These are phyloP conservation scores for Silurus meridionalis DNA, from an alignment of 2,113 vertebrate species.

Conservation along the genomic window DNA sequence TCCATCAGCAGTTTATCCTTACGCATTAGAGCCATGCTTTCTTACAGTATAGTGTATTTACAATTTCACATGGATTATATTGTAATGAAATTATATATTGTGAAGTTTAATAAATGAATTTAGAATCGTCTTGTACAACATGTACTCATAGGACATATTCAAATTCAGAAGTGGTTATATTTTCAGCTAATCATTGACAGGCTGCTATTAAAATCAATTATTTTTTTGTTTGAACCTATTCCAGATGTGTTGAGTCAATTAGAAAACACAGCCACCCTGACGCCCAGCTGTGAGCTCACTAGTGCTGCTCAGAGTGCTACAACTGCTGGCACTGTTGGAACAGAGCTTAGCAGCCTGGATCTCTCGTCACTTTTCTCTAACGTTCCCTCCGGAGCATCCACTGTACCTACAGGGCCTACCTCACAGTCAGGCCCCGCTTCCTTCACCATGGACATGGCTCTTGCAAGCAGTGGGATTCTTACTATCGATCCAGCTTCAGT, in stretches of 20 bases:
- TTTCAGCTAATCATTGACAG: background rate
- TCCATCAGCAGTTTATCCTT: background rate
- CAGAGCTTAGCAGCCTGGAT: constrained; percentile 83
- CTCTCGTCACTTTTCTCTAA: constrained; percentile 88
- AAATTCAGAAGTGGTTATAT: background rate
- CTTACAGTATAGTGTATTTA: background rate
- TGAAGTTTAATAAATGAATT: background rate
- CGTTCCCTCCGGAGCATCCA: constrained; percentile 66
- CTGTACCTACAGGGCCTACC: constrained; percentile 50
- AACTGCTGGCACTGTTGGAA: constrained; percentile 69
- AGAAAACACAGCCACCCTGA: constrained; percentile 82
- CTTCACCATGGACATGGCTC: constrained; percentile 79
- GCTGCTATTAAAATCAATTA: too few species aligned
- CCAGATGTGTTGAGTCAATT: constrained; percentile 86
- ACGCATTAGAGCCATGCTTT: background rate
- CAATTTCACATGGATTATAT: background rate
- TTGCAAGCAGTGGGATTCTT: constrained; percentile 87
- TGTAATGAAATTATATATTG: background rate
- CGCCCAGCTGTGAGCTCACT: constrained; percentile 86
- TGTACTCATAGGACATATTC: background rate
- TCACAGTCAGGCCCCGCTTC: constrained; percentile 65
- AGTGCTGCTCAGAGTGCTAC: constrained; percentile 78
- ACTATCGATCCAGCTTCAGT: constrained; percentile 86
- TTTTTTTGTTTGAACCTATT: constrained; percentile 22
- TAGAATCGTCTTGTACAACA: background rate